Evolutionary conservation across 2,888 invertebrate species (phyloP).

Genomic region (Brachypalpus laphriformis): DNA sequence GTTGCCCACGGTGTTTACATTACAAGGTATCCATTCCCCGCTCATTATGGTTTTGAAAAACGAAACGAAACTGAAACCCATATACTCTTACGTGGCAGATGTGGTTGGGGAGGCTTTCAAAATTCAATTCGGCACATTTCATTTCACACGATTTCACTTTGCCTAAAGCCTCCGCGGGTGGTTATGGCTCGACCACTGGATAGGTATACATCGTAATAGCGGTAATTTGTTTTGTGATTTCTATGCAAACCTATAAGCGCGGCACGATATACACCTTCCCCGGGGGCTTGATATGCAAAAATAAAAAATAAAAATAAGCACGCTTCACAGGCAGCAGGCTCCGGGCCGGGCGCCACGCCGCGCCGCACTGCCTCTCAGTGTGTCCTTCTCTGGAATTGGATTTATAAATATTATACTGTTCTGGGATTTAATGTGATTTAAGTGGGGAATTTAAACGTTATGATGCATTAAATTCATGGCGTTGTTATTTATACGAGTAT

Average conservation of each 20-base stretch:
- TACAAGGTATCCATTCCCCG: conserved; percentile 34
- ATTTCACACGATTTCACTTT: conserved; percentile 72
- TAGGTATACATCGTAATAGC: conserved; percentile 54
- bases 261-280: conserved; percentile 1
- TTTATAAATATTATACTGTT: conserved; percentile 55
- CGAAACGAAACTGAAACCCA: conserved; percentile 9
- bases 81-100: too few species aligned
- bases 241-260: conserved; percentile 47
- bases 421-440: conserved; percentile 66
- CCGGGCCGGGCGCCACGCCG: neutral
- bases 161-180: conserved; percentile 61
- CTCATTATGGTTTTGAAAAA: conserved; percentile 35
- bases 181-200: conserved; percentile 49
- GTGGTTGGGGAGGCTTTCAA: conserved; percentile 31
- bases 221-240: conserved; percentile 68
- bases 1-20: conserved; percentile 60
- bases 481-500: conserved; percentile 24
- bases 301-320: too few species aligned
- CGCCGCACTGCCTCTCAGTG: neutral
- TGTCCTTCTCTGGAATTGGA: conserved; percentile 31
- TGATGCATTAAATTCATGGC: conserved; percentile 60
- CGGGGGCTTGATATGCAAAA: conserved; percentile 32
- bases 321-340: conserved; percentile 43
- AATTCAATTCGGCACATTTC: conserved; percentile 66
- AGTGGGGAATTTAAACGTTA: conserved; percentile 56